Evolutionary conservation across 35 echinoderm and acorn worm genomes (phyloP).

Genomic region (Ophioderma brevispina): DNA sequence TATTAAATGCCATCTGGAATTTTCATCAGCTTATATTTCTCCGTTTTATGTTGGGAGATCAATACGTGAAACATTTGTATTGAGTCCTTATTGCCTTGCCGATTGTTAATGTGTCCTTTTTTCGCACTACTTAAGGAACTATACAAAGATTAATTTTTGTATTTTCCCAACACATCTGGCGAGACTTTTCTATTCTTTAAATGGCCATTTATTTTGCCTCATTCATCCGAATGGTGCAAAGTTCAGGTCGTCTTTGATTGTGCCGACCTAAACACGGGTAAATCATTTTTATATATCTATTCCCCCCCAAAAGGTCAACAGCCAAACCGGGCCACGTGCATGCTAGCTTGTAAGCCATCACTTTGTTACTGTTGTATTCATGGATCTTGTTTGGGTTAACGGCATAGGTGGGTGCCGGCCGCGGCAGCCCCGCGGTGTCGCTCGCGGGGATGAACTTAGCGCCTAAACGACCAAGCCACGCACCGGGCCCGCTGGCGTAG

Average conservation of each 20-base stretch:
- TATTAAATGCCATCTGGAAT: conserved; percentile 3
- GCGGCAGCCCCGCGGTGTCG: too few relatives aligned
- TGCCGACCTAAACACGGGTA: neutral
- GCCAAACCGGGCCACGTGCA: too few relatives aligned
- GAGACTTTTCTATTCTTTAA: neutral
- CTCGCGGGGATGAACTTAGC: too few relatives aligned
- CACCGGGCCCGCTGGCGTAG: too few relatives aligned
- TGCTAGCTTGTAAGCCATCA: too few relatives aligned
- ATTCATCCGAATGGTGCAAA: neutral
- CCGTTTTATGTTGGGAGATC: neutral
- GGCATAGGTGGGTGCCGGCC: too few relatives aligned
- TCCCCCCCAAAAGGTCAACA: too few relatives aligned
- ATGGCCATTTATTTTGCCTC: neutral
- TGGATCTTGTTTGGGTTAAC: too few relatives aligned
- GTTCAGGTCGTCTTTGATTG: neutral
- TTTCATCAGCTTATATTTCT: neutral
- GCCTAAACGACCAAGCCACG: too few relatives aligned
- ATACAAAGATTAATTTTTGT: neutral
- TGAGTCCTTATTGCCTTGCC: too few relatives aligned
- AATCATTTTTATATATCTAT: neutral
- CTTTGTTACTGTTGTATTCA: too few relatives aligned
- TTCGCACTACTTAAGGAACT: neutral
- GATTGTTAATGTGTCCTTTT: too few relatives aligned
- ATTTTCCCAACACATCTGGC: neutral
- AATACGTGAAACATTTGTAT: neutral